A percentile compares a stretch with the other conserved stretches of the same genome.
These are phyloP conservation scores for Nomada fabriciana DNA, from an alignment of 2,888 invertebrate genomes.

Conservation along the genomic window DNA sequence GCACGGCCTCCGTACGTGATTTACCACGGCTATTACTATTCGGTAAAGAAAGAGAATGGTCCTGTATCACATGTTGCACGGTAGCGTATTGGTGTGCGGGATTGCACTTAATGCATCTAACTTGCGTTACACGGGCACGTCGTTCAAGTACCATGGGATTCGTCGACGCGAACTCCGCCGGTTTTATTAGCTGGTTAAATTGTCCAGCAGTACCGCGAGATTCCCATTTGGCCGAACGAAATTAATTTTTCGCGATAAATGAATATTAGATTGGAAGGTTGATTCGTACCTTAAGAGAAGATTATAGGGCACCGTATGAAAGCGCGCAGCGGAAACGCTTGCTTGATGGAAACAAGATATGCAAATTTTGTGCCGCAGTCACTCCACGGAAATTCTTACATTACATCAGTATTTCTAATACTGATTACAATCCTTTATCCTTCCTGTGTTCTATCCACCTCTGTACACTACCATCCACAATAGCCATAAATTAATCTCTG, in stretches of 20 bases:
- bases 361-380: neutral
- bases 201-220: constrained; percentile 16
- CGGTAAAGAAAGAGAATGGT: constrained; percentile 22
- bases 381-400: too few relatives aligned
- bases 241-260: neutral
- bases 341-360: constrained; percentile 32
- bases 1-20: constrained; percentile 20
- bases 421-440: too few relatives aligned
- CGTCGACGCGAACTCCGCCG: neutral
- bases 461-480: neutral
- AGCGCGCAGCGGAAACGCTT: constrained; percentile 7
- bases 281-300: neutral
- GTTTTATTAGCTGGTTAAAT: constrained; percentile 7
- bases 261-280: neutral
- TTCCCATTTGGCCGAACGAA: neutral
- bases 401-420: too few relatives aligned
- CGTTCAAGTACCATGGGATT: constrained; percentile 8
- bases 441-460: neutral
- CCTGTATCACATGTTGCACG: constrained; percentile 26
- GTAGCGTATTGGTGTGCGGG: constrained; percentile 20
- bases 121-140: constrained; percentile 26
- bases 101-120: constrained; percentile 33
- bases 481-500: constrained; percentile 21
- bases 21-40: constrained; percentile 54
- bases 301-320: neutral